Evolutionary conservation across 2,113 vertebrate species (phyloP).

Genomic region (Hemiprocne comata): DNA sequence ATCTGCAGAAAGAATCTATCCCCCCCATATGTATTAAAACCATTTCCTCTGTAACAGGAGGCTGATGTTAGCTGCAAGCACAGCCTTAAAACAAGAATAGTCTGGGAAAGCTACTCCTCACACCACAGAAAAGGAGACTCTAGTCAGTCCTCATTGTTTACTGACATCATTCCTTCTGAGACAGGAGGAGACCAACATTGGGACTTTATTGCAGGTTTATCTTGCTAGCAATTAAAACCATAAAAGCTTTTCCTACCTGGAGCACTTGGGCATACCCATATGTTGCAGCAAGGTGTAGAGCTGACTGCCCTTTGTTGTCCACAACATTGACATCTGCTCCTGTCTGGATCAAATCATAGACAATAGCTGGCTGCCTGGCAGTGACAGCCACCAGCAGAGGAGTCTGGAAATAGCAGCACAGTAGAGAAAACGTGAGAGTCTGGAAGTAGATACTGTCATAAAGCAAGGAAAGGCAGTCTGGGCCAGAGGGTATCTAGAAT

Average conservation of each 20-base stretch:
- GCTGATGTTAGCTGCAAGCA: background rate
- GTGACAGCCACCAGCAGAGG: slow-evolving; percentile 70
- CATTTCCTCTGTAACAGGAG: background rate
- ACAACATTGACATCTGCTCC: slow-evolving; percentile 63
- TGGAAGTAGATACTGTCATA: background rate
- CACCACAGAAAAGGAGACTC: background rate
- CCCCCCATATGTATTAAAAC: fast-evolving
- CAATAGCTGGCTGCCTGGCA: slow-evolving; percentile 59
- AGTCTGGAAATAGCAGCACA: slow-evolving; percentile 58
- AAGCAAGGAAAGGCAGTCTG: background rate
- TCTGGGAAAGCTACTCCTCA: background rate
- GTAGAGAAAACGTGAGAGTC: background rate
- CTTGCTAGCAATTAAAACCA: background rate
- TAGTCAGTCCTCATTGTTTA: background rate
- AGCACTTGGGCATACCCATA: slow-evolving; percentile 63
- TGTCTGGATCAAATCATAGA: slow-evolving; percentile 62
- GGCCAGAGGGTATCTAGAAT: background rate
- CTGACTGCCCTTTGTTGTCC: slow-evolving; percentile 66
- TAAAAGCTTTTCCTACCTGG: slow-evolving; percentile 37
- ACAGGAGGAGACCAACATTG: background rate
- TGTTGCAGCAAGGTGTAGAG: slow-evolving; percentile 51
- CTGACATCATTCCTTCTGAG: background rate
- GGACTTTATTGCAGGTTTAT: background rate
- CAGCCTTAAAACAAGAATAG: background rate
- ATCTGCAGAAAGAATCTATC: background rate